These are phyloP conservation scores for Tyrophagus putrescentiae DNA, from an alignment of 1,140 invertebrate genomes.

Conservation along the genomic window DNA sequence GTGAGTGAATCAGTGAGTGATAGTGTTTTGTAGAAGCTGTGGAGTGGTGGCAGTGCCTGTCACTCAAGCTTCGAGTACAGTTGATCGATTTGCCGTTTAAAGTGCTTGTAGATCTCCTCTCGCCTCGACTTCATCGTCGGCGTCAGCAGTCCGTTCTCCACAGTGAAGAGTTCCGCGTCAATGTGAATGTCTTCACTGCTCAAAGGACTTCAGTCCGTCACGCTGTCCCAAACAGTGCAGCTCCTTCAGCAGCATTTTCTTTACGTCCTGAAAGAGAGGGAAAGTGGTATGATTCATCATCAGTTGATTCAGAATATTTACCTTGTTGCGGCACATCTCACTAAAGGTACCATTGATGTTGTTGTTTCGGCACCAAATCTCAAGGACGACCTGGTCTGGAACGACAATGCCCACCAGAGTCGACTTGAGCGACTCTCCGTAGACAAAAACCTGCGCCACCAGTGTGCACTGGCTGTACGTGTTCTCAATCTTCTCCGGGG, in stretches of 20 bases:
- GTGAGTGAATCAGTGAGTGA: too few species aligned
- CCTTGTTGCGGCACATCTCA: conserved; percentile 61
- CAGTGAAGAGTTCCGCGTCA: conserved; percentile 80
- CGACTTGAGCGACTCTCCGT: conserved; percentile 92
- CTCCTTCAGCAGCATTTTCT: conserved; percentile 74
- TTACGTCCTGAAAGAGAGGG: conserved; percentile 47
- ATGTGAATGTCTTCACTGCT: conserved; percentile 94
- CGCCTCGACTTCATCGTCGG: conserved; percentile 84
- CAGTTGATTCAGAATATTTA: conserved; percentile 23
- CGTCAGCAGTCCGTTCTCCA: conserved; percentile 89
- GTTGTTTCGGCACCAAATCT: conserved; percentile 69
- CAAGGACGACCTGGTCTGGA: conserved; percentile 80
- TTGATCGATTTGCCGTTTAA: neutral
- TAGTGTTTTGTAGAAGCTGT: too few species aligned
- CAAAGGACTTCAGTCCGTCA: conserved; percentile 81
- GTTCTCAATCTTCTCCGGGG: conserved; percentile 97
- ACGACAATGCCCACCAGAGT: conserved; percentile 85
- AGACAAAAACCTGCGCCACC: conserved; percentile 88
- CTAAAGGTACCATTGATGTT: conserved; percentile 60
- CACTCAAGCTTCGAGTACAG: neutral
- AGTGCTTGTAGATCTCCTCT: conserved; percentile 6
- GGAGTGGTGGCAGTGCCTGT: too few species aligned
- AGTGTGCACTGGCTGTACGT: conserved; percentile 81
- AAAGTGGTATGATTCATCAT: conserved; percentile 13
- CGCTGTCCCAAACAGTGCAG: conserved; percentile 72